A percentile compares a stretch with the other conserved stretches of the same genome.
Conservation (phyloP, 2,113 vertebrate genomes). For the Myotis yumanensis region DNA sequence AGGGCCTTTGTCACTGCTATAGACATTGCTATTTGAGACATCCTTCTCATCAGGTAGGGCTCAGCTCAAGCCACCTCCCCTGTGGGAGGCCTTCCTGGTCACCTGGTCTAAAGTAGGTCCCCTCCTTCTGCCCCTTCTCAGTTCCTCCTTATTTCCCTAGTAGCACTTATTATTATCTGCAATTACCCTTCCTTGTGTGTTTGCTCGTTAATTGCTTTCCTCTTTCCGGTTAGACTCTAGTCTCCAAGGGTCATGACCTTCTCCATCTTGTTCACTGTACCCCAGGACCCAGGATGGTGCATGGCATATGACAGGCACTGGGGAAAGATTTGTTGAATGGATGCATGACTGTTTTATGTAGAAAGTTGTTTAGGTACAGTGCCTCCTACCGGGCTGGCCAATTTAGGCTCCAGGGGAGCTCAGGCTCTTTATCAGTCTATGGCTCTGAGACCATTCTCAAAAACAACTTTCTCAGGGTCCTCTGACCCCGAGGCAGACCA, state of each 20-base stretch:
- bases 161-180: neutral
- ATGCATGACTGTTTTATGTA: neutral
- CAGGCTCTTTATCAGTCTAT: neutral
- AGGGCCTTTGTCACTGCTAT: neutral
- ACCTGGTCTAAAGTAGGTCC: neutral
- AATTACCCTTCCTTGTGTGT: neutral
- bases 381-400: neutral
- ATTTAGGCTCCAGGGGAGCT: neutral
- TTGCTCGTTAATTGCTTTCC: neutral
- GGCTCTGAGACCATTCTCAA: neutral
- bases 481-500: neutral
- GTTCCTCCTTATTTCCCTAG: neutral
- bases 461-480: neutral
- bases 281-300: neutral
- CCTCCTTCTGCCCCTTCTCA: neutral
- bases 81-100: neutral
- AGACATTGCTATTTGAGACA: neutral
- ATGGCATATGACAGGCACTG: neutral
- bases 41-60: neutral
- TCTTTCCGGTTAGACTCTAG: neutral
- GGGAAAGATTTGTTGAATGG: neutral
- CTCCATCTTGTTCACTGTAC: neutral
- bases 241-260: neutral
- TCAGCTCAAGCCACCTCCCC: neutral
- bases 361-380: neutral